Base-by-base conservation (phyloP, 2,888 invertebrate genomes). In the Heliconius erato region DNA sequence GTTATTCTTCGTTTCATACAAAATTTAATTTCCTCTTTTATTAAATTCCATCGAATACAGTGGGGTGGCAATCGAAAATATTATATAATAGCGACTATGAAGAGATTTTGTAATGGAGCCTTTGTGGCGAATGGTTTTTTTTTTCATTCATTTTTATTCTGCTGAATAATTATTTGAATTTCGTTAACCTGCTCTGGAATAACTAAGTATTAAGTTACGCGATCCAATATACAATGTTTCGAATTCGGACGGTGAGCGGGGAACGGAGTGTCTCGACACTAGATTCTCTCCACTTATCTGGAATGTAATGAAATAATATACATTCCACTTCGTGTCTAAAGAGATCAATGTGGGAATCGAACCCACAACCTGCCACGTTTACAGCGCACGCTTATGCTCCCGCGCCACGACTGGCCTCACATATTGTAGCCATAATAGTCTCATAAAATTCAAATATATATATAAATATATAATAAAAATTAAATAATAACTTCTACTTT, bases 11-110 rank as follows among this genome's bases (percentile, higher is more conserved):
- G 82, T 85, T 87, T 86, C 87, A 86, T 85, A 88, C 88, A 90
- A 87, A 89, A 92, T 92, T 94, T 91, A 94, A 95, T 94, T 94
- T 94, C 93, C 93, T 90, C 89, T 86, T 87, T 90, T 90, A 88
- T 86, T 84, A 83, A 86, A 89, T 87, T 88, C 87, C 83, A 86
- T 86, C 85, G 87, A 87, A 88, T 87, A 87, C 85, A 84, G 84
- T 85, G 87, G 89, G 87, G 87, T 89, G 89, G 87, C 91, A 91
- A 92, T 94, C 91, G 91, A 92, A 93, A 92, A 93, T 92, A 92
- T 91, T 92, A 16, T 28, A 28, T 67, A 67, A 93, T 59, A 88
- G 90, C 88, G 89, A 87, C 90, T 91, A 85, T 86, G 88, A 87
- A 35, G 65, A 49, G 9, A 72, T 72, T 72, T 72, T 44, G 26